Base-by-base conservation (phyloP, 2,888 invertebrate species). In the Cerceris ruficornis region DNA sequence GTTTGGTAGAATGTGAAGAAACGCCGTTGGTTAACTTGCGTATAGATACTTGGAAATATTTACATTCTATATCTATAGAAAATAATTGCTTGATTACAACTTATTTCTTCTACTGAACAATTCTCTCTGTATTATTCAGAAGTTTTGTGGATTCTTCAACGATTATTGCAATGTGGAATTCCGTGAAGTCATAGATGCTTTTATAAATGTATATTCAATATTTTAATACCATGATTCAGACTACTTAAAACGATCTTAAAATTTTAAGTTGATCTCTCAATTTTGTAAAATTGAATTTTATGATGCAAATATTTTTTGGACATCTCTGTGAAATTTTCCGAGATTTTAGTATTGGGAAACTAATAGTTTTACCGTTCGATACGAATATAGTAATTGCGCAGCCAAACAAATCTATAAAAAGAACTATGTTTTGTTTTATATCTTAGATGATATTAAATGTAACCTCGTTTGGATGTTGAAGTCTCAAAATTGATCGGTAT, bases 401-500 rank as follows among this genome's bases (percentile, higher is more conserved):
- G 7, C 14, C 7, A n/a, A 52, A 2, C 7, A 52, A 52, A 52
- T 13, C 7, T 7, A 14, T 13, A 55, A 17, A 15, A 55, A 1
- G 69, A 77, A 74, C 2, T 58, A 11, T 8, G 39, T 59, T 68
- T 77, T 67, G 64, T 79, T 77, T 62, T 7, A 52, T 11, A 52
- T 14, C 42, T 68, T 17, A 43, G 49, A 41, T 7, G 13, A 57
- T 49, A n/a, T 28, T 54, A 57, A 72, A 67, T 55, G 41, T 78
- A 82, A 84, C 83, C 67, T 71, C 7, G 6, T 72, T 75, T 59
- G 59, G 61, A 9, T 13, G n/a, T 64, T 41, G n/a, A 65, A 57
- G 46, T 75, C 54, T 42, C 66, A 72, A 84, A 81, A 84, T 84
- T 82, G 8, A 61, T 73, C 41, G 66, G 75, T 77, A 73, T 42